phyloP scores from a whole-genome alignment of 2,888 invertebrate species.

The Dynastes tityus region DNA sequence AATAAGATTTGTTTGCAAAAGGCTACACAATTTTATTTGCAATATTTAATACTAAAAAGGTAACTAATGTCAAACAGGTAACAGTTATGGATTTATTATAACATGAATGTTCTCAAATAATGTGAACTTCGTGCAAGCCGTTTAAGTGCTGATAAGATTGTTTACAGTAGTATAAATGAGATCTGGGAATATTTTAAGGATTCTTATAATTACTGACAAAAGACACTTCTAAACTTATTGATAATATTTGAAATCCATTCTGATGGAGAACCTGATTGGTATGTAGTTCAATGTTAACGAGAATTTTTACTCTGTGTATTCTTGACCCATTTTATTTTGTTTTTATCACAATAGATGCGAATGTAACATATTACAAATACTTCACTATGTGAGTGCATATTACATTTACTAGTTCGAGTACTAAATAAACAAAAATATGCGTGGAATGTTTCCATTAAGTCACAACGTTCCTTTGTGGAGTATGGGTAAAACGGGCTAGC shows the following conservation, averaged over 20 bases:
- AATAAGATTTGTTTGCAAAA: too few species aligned
- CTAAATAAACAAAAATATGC: too few species aligned
- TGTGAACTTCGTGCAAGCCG: background rate
- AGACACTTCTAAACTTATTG: background rate
- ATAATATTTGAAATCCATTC: background rate
- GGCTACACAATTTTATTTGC: background rate
- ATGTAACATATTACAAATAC: too few species aligned
- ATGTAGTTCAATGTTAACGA: slow-evolving; percentile 1
- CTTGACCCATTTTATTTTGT: background rate
- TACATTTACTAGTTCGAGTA: too few species aligned
- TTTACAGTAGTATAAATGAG: background rate
- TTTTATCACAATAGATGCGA: too few species aligned
- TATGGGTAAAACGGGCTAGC: too few species aligned
- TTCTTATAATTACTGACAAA: background rate
- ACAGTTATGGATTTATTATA: background rate
- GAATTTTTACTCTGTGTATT: background rate
- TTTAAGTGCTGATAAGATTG: background rate
- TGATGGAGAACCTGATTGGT: background rate
- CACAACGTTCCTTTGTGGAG: too few species aligned
- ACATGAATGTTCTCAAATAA: background rate
- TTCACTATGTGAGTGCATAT: too few species aligned
- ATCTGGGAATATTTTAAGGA: background rate
- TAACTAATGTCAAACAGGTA: background rate
- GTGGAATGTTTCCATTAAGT: too few species aligned
- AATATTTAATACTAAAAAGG: background rate